Evolutionary conservation across 2,888 invertebrate species (phyloP), one percentile per base, ranked within the genome.

Genomic region (Diarsia mendica): DNA sequence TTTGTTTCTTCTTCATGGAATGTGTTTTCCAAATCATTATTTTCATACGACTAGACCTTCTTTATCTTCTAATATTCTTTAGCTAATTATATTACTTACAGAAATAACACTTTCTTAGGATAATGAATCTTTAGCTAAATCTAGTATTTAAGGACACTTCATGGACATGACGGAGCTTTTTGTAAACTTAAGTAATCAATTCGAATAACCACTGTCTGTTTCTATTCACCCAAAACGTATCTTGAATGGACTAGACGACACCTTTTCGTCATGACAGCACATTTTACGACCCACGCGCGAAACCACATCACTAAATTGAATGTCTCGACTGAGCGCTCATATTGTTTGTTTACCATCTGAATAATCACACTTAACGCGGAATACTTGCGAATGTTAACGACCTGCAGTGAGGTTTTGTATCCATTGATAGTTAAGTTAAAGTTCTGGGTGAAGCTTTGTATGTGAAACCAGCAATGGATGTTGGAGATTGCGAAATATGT

Each of bases 281-380:
- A 67, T 68, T 79, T 72, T 66, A 53, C 67, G 6, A 60, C 79
- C 79, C 68, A 79, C 79, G 65, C 68, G 20, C n/a, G 46, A 20
- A 60, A 58, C 13, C 55, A 9, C 64, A 13, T 46, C 11, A 44
- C 69, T 66, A 61, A 75, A 69, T 66, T 49, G 53, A 61, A 69
- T 44, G 28, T 23, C 63, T 67, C 64, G 67, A 76, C 71, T 80
- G 48, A 70, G 61, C 55, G 58, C 58, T 67, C 61, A 67, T 70
- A 76, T 53, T 76, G 77, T 80, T 80, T 80, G 80, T 80, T 80
- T 80, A 80, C 72, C 65, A 72, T 68, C 65, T 67, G 15, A 67
- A 77, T 81, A 72, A 67, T 73, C 67, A 77, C 55, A 72, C 58
- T 51, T 75, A 53, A 60, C 51, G 51, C 60, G 48, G 39, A 61